These are phyloP conservation scores for Perizoma flavofasciatum DNA, from an alignment of 2,888 invertebrate genomes.

Conservation along the genomic window DNA sequence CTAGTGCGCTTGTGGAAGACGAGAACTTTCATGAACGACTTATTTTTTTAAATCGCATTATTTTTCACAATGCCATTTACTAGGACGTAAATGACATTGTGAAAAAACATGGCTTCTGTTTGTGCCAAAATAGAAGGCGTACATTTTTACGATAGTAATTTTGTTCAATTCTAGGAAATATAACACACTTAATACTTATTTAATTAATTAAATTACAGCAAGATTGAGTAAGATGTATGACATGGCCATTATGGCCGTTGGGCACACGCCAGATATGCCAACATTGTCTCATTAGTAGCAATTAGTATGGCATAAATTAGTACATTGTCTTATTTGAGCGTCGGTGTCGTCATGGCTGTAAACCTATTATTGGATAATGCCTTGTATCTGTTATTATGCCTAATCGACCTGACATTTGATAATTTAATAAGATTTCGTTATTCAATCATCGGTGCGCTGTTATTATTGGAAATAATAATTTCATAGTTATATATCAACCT, in stretches of 20 bases:
- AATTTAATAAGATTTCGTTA: slow-evolving; percentile 36
- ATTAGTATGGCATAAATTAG: slow-evolving; percentile 76
- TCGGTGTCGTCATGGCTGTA: slow-evolving; percentile 46
- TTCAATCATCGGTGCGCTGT: slow-evolving; percentile 28
- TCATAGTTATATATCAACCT: background rate
- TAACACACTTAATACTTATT: slow-evolving; percentile 7
- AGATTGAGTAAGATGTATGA: slow-evolving; percentile 31
- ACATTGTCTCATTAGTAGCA: slow-evolving; percentile 71
- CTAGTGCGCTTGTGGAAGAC: too few relatives aligned
- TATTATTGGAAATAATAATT: slow-evolving; percentile 7
- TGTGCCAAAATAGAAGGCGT: too few relatives aligned
- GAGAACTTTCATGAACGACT: too few relatives aligned
- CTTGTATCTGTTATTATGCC: slow-evolving; percentile 32
- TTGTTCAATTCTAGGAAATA: background rate
- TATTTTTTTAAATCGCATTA: too few relatives aligned
- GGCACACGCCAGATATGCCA: slow-evolving; percentile 60
- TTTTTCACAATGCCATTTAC: too few relatives aligned
- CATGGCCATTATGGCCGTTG: slow-evolving; percentile 42
- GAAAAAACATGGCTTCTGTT: too few relatives aligned
- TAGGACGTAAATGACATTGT: too few relatives aligned
- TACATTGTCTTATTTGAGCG: slow-evolving; percentile 52
- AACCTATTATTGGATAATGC: slow-evolving; percentile 26
- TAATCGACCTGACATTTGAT: slow-evolving; percentile 37
- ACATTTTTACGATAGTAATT: background rate
- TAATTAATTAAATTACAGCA: slow-evolving; percentile 33